Evolutionary conservation across 2,113 vertebrate species (phyloP), one percentile per base, ranked within the genome.

Genomic region (Sander lucioperca): DNA sequence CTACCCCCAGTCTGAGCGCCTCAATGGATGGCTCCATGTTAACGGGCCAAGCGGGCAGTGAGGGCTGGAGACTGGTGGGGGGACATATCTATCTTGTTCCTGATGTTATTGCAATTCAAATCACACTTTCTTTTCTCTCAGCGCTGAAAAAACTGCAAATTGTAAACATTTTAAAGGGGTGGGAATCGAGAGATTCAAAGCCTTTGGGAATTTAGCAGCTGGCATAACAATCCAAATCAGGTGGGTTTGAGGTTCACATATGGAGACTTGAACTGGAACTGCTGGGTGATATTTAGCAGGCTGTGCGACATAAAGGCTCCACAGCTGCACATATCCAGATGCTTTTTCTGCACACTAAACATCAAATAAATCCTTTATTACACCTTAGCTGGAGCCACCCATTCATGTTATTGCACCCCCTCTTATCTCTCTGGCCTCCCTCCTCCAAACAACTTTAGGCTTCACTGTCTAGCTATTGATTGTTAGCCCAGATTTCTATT

Each of bases 51-150:
- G 70, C 82, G 67, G 85, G 71, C 76, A 79, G 67, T 62, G 82
- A 70, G 76, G 56, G 74, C 61, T 61, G 74, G 70, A 68, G 84
- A 18, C 74, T 45, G 88, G 86, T 77, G 78, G 66, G 58, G 47
- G 59, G 39, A 39, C 76, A 48, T 82, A 83, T 79, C 87, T 43
- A 83, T 88, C 80, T 86, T 78, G 62, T 91, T 83, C 66, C 77
- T 66, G 59, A 47, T 86, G 74, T 77, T 90, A 85, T 94, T 92
- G 78, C 83, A 54, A 94, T 94, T 93, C 93, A 87, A 85, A 93
- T 90, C 92, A 90, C 93, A 93, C 89, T n/a, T n/a, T 74, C 36
- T 51, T 66, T 51, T 45, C 69, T 43, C 54, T 51, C 62, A 25
- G 59, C 39, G 68, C 43, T 59, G 18, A 51, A 65, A 65, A 11